phyloP scores from a whole-genome alignment of 2,888 invertebrate species.

The Pachydiplax longipennis region DNA sequence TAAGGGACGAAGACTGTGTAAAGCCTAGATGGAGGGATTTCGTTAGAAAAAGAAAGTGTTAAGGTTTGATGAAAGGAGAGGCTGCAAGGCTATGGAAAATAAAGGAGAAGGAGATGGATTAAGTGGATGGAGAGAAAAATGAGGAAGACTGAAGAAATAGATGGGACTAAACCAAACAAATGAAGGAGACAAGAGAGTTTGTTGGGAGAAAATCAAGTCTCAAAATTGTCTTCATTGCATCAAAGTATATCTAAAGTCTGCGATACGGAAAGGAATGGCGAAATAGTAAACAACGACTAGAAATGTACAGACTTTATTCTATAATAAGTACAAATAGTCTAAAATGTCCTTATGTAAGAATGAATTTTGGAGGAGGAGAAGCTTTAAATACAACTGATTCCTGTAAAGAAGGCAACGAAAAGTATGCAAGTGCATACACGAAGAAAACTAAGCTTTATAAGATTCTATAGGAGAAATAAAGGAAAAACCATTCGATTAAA shows the following conservation, averaged over 20 bases:
- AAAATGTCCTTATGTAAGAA: not conserved
- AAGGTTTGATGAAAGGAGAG: not conserved
- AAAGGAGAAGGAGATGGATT: not conserved
- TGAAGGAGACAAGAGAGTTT: too few relatives aligned
- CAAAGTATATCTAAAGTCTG: too few relatives aligned
- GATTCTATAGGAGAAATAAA: too few relatives aligned
- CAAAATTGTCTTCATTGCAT: too few relatives aligned
- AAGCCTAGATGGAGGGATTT: not conserved
- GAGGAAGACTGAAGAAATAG: not conserved
- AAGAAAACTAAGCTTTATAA: too few relatives aligned
- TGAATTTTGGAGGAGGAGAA: not conserved
- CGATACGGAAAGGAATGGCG: too few relatives aligned
- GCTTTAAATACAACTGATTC: not conserved
- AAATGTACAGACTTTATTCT: too few relatives aligned
- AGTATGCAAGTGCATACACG: too few relatives aligned
- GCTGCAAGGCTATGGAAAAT: not conserved
- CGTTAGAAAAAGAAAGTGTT: not conserved
- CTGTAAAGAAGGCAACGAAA: too few relatives aligned
- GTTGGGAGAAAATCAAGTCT: not conserved
- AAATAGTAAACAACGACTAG: too few relatives aligned
- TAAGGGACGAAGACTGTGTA: not conserved
- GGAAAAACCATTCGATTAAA: too few relatives aligned
- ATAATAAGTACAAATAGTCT: not conserved
- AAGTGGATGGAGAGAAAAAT: not conserved
- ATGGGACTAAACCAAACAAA: not conserved